A percentile compares a stretch with the other conserved stretches of the same genome.
Evolutionary conservation across 1,140 invertebrate species (phyloP).

Genomic region (Megathymus violae): DNA sequence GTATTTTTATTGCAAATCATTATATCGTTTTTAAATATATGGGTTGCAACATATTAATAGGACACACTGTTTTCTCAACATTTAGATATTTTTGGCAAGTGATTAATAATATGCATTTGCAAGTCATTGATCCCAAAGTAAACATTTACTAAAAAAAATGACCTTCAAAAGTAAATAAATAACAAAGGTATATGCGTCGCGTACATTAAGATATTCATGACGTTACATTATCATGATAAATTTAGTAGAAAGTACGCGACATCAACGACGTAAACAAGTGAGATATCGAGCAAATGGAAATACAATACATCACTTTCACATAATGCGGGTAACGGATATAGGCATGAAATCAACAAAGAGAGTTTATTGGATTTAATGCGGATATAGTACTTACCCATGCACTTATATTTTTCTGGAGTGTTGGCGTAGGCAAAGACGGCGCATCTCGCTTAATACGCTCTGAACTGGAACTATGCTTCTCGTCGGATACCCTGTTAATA

Average conservation of each 20-base stretch:
- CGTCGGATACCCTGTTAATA: conserved; percentile 57
- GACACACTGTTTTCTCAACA: not conserved
- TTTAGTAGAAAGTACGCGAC: conserved; percentile 58
- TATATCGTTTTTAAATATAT: too few species aligned
- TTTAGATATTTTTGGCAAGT: conserved; percentile 7
- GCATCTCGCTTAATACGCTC: conserved; percentile 72
- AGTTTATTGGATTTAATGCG: conserved; percentile 63
- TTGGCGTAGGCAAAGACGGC: conserved; percentile 49
- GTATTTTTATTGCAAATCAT: too few species aligned
- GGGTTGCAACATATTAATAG: not conserved
- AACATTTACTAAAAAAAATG: conserved; percentile 18
- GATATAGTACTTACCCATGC: conserved; percentile 77
- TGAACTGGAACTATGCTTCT: conserved; percentile 39
- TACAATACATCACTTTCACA: conserved; percentile 44
- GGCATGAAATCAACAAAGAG: conserved; percentile 55
- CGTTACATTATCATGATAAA: conserved; percentile 41
- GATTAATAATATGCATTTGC: not conserved
- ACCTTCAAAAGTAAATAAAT: conserved; percentile 28
- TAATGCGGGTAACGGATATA: conserved; percentile 43
- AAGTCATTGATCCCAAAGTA: conserved; percentile 37
- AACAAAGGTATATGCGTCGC: not conserved
- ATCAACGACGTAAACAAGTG: conserved; percentile 37
- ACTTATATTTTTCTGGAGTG: conserved; percentile 67
- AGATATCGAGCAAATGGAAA: conserved; percentile 32
- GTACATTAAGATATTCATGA: not conserved